Base-by-base conservation (phyloP, 2,888 invertebrate genomes). In the Scrobipalpa atriplicella region DNA sequence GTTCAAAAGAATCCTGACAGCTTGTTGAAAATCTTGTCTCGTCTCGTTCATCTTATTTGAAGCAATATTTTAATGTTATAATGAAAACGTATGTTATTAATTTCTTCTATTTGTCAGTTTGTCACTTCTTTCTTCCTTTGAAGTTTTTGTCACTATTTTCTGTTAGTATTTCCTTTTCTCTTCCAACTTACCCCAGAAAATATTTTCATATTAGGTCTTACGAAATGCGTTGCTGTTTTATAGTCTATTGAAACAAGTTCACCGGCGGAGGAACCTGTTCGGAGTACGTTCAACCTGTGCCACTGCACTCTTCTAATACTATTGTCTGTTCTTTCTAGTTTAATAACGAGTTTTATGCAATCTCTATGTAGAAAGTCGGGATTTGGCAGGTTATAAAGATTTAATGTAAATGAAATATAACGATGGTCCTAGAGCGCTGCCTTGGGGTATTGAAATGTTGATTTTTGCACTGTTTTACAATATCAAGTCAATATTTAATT, bases 141-240 rank as follows among this genome's bases (percentile, higher is more conserved):
- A 29, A 29, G 29, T 29, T 29, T 29, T 29, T 29, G 29, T 29
- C 29, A 5, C 29, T 29, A 13, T 3, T 43, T 43, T 29, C 29
- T 29, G n/a, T 29, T 29, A 29, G 5, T 29, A 29, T 47, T 47
- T 16, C 47, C 13, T 21, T 11, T 11, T 29, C 18, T 39, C 61
- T 21, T 39, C 2, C 41, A 68, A 69, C 63, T 66, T 47, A 61
- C 6, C 41, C 62, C 62, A 62, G 18, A 62, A 47, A 47, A 29
- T 19, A 7, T 52, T 52, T 18, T 18, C 13, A 51, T 29, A 63
- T 18, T 72, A 79, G 73, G 73, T 77, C 76, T 86, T 86, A 86
- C 81, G 85, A 88, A 86, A 87, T 58, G 58, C 79, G 71, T 69
- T 69, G 72, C 75, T 82, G 78, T 79, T 86, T 85, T 84, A 87